Conservation (phyloP, 2,888 invertebrate species). For the Cephalotes varians region DNA sequence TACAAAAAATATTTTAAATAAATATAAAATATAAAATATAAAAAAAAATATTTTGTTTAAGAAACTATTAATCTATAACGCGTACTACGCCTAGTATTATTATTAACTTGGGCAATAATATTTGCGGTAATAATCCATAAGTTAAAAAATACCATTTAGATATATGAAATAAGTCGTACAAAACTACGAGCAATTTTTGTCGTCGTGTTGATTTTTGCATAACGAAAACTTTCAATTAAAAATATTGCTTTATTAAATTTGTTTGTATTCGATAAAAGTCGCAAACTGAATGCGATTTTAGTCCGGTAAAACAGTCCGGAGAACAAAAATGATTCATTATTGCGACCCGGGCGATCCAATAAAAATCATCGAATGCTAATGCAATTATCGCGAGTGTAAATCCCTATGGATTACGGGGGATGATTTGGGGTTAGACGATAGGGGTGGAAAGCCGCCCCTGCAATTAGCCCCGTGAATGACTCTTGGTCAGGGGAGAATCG, state of each 20-base stretch:
- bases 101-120: not conserved
- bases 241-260: conserved; percentile 17
- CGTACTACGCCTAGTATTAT: not conserved
- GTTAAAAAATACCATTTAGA: not conserved
- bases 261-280: conserved; percentile 30
- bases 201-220: not conserved
- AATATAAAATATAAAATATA: too few species aligned
- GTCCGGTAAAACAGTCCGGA: conserved; percentile 20
- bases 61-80: not conserved
- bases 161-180: not conserved
- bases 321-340: conserved; percentile 59
- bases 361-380: conserved; percentile 85
- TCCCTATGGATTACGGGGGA: conserved; percentile 81
- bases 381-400: conserved; percentile 83
- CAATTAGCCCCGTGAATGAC: conserved; percentile 83
- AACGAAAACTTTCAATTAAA: conserved; percentile 10
- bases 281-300: conserved; percentile 48
- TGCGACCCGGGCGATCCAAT: conserved; percentile 78
- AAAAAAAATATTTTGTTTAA: not conserved
- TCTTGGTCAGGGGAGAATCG: conserved; percentile 74
- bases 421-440: conserved; percentile 77
- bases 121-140: not conserved
- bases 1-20: too few species aligned
- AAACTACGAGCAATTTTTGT: not conserved
- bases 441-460: conserved; percentile 80